Conservation (phyloP, 2,113 vertebrate genomes). For the Monopterus albus region DNA sequence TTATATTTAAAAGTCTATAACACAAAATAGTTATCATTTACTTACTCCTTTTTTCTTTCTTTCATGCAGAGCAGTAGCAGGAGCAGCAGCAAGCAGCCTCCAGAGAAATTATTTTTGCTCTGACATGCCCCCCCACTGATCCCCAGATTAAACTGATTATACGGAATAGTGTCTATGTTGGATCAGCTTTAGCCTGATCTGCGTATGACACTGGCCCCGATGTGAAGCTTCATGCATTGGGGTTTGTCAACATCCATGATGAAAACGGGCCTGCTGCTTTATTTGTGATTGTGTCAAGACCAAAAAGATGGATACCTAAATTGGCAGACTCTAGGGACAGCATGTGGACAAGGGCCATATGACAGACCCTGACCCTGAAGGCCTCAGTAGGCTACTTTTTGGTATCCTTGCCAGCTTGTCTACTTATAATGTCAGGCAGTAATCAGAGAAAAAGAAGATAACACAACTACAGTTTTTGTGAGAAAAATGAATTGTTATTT, state of each 20-base stretch:
- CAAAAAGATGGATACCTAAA: background rate
- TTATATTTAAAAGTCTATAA: no score
- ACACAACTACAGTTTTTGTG: no score
- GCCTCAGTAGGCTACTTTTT: background rate
- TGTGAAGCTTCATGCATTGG: background rate
- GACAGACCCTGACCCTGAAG: conserved; percentile 8
- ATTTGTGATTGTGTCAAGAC: background rate
- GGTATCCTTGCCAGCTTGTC: background rate
- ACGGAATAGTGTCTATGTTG: no score
- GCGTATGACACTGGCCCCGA: background rate
- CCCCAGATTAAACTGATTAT: background rate
- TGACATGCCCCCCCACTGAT: background rate
- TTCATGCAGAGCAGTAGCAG: background rate
- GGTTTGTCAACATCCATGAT: background rate
- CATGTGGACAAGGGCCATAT: background rate
- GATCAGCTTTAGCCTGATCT: background rate
- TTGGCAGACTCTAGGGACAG: background rate
- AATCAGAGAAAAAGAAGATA: background rate
- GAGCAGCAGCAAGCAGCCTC: background rate
- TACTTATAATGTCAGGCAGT: background rate
- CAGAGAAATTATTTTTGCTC: background rate
- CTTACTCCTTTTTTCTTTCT: no score
- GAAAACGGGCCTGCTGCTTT: background rate
- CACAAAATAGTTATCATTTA: no score
- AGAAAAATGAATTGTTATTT: no score